phyloP scores from a whole-genome alignment of 2,888 invertebrate genomes.

The Coelopa pilipes region DNA sequence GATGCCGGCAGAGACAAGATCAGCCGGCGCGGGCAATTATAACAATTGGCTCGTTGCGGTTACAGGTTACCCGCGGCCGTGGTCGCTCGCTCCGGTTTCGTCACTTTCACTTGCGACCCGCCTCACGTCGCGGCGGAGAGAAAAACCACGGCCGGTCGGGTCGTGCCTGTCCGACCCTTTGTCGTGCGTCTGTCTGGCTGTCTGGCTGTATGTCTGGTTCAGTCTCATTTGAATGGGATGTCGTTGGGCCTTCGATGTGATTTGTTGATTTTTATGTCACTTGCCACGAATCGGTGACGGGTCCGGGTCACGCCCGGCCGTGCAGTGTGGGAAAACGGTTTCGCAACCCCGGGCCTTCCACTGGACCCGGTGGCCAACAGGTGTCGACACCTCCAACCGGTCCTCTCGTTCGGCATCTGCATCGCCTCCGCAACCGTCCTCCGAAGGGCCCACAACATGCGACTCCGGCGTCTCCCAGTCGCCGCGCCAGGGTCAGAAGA shows the following conservation, averaged over 20 bases:
- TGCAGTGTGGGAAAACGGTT: no score
- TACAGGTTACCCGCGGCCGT: conserved; percentile 1
- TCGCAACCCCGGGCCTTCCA: no score
- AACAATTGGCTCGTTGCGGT: conserved; percentile 12
- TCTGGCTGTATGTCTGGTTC: background rate
- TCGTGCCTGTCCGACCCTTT: background rate
- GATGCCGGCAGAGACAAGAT: background rate
- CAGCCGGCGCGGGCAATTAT: background rate
- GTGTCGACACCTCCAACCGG: no score
- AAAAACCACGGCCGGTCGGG: background rate
- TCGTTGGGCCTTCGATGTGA: background rate
- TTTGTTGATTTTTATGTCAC: no score
- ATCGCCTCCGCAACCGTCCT: no score
- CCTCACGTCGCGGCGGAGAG: background rate
- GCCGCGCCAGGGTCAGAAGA: no score
- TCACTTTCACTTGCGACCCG: conserved; percentile 23
- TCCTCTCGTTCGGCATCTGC: no score
- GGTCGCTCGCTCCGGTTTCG: conserved; percentile 6
- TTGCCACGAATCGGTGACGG: no score
- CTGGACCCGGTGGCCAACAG: no score
- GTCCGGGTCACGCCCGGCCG: no score
- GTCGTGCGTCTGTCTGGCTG: background rate
- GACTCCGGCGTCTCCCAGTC: no score
- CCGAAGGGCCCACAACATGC: no score
- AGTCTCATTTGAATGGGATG: background rate